Evolutionary conservation across 2,797 vertebrate genomes (phyloP).

Genomic region (Falco naumanni): DNA sequence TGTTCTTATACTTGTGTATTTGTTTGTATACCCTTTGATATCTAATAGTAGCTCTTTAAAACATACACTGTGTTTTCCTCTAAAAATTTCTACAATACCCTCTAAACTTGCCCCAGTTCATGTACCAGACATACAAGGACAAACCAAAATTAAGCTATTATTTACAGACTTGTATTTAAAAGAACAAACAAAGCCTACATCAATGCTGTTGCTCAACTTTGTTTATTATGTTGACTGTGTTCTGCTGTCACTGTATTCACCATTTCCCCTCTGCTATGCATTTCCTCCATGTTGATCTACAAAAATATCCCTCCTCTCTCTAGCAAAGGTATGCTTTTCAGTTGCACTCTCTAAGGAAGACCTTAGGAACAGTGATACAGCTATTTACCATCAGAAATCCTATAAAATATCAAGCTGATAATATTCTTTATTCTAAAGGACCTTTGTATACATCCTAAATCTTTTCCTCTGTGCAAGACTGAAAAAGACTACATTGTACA

Average conservation of each 20-base stretch:
- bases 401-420: not conserved
- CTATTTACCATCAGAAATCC: not conserved
- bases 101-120: not conserved
- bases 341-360: not conserved
- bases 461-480: not conserved
- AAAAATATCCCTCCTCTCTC: constrained; percentile 17
- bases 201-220: constrained; percentile 17
- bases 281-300: constrained; percentile 57
- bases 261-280: constrained; percentile 22
- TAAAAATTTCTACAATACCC: not conserved
- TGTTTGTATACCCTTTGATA: not conserved
- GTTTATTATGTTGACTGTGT: not conserved
- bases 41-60: not conserved
- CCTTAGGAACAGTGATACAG: not conserved
- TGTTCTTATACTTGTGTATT: not conserved
- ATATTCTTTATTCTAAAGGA: not conserved
- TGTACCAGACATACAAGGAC: not conserved
- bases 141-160: not conserved
- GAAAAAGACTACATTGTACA: not conserved
- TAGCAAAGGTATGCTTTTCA: not conserved
- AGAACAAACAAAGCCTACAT: not conserved
- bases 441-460: not conserved
- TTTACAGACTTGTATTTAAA: not conserved
- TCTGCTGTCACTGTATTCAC: constrained; percentile 45
- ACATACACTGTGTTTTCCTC: not conserved